Percentiles rank a stretch among this genome's conserved stretches.
phyloP scores from a whole-genome alignment of 2,797 vertebrate genomes.

The Sebastes hubbsi region DNA sequence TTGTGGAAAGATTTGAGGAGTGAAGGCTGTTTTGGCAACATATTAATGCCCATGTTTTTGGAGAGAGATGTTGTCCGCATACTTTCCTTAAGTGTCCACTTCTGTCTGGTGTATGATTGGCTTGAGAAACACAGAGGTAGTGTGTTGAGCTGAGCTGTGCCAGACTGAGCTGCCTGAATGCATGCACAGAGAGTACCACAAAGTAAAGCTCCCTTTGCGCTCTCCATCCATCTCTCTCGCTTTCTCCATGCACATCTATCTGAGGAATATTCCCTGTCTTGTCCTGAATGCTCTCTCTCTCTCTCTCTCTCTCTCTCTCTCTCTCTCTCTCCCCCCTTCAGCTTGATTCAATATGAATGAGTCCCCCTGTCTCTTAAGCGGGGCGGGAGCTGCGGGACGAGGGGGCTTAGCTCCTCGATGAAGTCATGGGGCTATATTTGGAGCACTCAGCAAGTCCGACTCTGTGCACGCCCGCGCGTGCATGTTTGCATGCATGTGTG shows the following conservation, averaged over 20 bases:
- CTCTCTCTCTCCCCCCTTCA: slow-evolving; percentile 12
- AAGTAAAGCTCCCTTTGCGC: neutral
- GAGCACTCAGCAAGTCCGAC: slow-evolving; percentile 68
- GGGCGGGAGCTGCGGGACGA: slow-evolving; percentile 44
- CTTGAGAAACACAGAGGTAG: neutral
- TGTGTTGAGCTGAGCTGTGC: neutral
- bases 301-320: slow-evolving; percentile 8
- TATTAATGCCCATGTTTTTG: neutral
- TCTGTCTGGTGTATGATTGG: neutral
- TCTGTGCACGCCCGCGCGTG: slow-evolving; percentile 13
- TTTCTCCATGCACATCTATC: slow-evolving; percentile 22
- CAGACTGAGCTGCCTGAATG: neutral
- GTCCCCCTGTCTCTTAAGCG: slow-evolving; percentile 60
- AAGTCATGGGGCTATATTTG: slow-evolving; percentile 76
- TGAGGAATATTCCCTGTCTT: slow-evolving; percentile 25
- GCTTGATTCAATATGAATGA: slow-evolving; percentile 77
- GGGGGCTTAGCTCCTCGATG: slow-evolving; percentile 39
- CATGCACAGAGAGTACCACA: neutral
- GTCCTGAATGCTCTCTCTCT: slow-evolving; percentile 30
- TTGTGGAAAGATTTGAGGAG: neutral
- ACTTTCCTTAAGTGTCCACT: neutral
- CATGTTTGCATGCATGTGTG: slow-evolving; percentile 14
- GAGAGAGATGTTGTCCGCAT: neutral
- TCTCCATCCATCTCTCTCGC: slow-evolving; percentile 20
- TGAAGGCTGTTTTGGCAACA: neutral